These are phyloP conservation scores for Callitettix versicolor DNA, from an alignment of 1,140 invertebrate genomes.

Conservation along the genomic window DNA sequence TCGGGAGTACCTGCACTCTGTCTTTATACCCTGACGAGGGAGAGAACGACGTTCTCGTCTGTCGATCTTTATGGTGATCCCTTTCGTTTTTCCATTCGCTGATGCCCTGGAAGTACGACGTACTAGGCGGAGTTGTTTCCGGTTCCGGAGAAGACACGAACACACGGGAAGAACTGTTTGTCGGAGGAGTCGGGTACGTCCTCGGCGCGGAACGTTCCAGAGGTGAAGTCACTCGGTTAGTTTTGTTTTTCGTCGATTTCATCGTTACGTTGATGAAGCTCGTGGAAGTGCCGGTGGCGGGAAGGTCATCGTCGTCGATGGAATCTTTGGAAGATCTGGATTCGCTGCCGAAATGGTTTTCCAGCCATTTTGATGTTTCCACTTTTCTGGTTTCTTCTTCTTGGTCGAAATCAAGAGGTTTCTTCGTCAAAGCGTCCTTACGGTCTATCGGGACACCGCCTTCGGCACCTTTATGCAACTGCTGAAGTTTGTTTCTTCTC, in stretches of 20 bases:
- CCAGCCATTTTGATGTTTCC: constrained; percentile 81
- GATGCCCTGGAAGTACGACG: constrained; percentile 54
- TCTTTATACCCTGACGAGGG: constrained; percentile 8
- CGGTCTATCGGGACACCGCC: constrained; percentile 36
- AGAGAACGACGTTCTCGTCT: constrained; percentile 4
- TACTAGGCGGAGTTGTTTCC: constrained; percentile 14
- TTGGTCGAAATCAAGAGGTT: constrained; percentile 68
- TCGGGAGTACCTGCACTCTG: constrained; percentile 26
- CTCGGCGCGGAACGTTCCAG: not conserved
- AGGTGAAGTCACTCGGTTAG: not conserved
- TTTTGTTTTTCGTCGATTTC: constrained; percentile 45
- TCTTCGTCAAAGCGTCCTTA: constrained; percentile 68
- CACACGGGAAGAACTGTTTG: constrained; percentile 25
- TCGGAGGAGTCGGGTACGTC: constrained; percentile 28
- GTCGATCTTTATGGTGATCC: constrained; percentile 20
- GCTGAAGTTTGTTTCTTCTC: constrained; percentile 34
- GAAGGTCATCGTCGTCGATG: constrained; percentile 33
- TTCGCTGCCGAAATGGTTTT: constrained; percentile 80
- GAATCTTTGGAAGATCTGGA: constrained; percentile 63
- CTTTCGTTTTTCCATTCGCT: constrained; percentile 52
- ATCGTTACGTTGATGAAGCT: constrained; percentile 65
- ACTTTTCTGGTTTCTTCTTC: constrained; percentile 80
- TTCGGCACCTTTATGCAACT: not conserved
- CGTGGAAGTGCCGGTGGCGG: constrained; percentile 21
- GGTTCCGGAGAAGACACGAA: constrained; percentile 26